Base-by-base conservation (phyloP, 1,140 invertebrate species). In the roundworm (Caenorhabditis elegans) region DNA sequence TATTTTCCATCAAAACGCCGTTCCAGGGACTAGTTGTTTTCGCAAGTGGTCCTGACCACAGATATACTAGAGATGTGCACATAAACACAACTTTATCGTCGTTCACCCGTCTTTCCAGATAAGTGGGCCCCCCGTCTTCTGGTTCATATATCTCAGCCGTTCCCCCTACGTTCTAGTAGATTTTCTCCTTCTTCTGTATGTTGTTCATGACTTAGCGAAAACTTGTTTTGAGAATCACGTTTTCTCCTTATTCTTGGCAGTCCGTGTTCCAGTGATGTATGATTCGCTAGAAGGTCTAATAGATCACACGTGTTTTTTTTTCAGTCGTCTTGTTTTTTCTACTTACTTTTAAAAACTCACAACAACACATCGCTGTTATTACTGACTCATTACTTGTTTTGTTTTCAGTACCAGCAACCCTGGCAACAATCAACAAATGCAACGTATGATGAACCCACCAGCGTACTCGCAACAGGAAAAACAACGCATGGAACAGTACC, bases 121-220 rank as follows among this genome's bases (percentile, higher is more conserved):
- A 60, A 60, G 53, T 55, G 53, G 28, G 53, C 26, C 5, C 19
- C 26, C 49, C 34, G n/a, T 48, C 15, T 48, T 48, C 5, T 48
- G 46, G 53, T 31, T 60, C 28, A 31, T 60, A 31, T 60, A 26
- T 34, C 15, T 34, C n/a, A 17, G 1, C n/a, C 34, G n/a, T n/a
- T n/a, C n/a, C n/a, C n/a, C n/a, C n/a, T n/a, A n/a, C n/a, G n/a
- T 34, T 24, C 5, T 28, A 26, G 26, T 60, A 10, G 26, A 24
- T 5, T 34, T 6, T 17, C n/a, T 19, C 28, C 28, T n/a, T 48
- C 5, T 48, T 17, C 15, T 17, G 46, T 17, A 60, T 70, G n/a
- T 70, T 70, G 34, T 70, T 70, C 60, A 70, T 70, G 60, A 70
- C 60, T 70, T 70, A 70, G 60, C 8, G 60, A 70, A 34, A 70